Evolutionary conservation across 2,888 invertebrate genomes (phyloP).

Genomic region (Cryptosula pallasiana): DNA sequence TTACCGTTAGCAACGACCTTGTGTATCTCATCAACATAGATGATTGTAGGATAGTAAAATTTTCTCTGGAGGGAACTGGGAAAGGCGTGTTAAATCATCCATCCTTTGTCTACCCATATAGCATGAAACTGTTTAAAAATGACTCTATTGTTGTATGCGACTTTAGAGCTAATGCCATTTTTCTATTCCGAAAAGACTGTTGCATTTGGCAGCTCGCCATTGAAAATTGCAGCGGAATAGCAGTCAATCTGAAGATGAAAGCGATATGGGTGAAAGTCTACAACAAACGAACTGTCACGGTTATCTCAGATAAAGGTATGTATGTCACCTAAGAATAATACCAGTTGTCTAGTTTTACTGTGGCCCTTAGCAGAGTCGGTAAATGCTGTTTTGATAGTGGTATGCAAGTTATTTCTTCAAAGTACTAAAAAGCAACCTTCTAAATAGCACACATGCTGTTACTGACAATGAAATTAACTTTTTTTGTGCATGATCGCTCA

Average conservation of each 20-base stretch:
- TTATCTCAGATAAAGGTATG: not conserved
- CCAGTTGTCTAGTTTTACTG: no score
- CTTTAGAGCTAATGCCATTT: not conserved
- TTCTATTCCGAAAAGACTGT: not conserved
- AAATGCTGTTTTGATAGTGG: no score
- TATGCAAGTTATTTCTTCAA: no score
- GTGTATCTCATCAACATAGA: not conserved
- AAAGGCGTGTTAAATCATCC: not conserved
- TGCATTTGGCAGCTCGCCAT: not conserved
- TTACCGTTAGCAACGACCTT: not conserved
- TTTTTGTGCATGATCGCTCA: no score
- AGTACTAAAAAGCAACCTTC: no score
- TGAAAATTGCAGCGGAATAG: not conserved
- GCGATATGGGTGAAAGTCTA: not conserved
- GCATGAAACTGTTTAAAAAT: not conserved
- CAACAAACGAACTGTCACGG: not conserved
- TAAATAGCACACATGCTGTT: no score
- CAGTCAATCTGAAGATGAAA: not conserved
- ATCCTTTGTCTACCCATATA: not conserved
- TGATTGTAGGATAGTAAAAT: not conserved
- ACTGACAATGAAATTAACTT: no score
- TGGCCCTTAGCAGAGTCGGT: no score
- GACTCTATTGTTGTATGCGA: not conserved
- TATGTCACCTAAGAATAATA: no score
- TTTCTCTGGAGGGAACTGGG: not conserved